Evolutionary conservation across 2,113 vertebrate species (phyloP).

Genomic region (Lathamus discolor): DNA sequence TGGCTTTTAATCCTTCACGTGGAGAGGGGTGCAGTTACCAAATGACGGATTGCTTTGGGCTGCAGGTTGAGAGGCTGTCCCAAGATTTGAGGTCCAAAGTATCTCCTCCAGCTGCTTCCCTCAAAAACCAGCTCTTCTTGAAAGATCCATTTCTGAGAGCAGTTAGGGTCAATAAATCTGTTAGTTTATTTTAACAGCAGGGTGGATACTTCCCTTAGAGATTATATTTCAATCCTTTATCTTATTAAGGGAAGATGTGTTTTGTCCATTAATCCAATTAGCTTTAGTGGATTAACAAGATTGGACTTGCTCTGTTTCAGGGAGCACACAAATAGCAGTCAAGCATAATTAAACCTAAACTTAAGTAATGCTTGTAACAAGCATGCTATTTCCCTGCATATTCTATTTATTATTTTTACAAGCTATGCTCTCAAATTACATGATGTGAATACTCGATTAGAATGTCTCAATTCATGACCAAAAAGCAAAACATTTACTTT

Average conservation of each 20-base stretch:
- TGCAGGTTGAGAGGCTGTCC: background rate
- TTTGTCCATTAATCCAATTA: constrained; percentile 63
- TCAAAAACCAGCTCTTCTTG: background rate
- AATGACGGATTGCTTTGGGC: background rate
- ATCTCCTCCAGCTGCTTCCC: background rate
- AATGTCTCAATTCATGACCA: background rate
- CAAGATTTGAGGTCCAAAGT: background rate
- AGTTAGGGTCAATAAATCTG: background rate
- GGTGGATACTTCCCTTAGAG: constrained; percentile 4
- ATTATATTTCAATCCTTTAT: constrained; percentile 22
- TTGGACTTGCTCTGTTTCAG: background rate
- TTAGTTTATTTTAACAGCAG: constrained; percentile 23
- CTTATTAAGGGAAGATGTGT: constrained; percentile 55
- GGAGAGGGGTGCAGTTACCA: background rate
- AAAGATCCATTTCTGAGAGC: background rate
- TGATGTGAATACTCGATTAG: background rate
- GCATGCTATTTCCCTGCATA: background rate
- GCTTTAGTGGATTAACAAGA: background rate
- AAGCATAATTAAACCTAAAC: background rate
- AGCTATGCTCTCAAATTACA: background rate
- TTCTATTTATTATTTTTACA: constrained; percentile 18
- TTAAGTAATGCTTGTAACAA: background rate
- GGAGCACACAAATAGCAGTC: constrained; percentile 3
- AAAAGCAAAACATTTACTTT: constrained; percentile 9
- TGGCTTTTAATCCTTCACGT: background rate